These are phyloP conservation scores for Cardiocondyla obscurior DNA, from an alignment of 1,140 invertebrate genomes.

Conservation along the genomic window DNA sequence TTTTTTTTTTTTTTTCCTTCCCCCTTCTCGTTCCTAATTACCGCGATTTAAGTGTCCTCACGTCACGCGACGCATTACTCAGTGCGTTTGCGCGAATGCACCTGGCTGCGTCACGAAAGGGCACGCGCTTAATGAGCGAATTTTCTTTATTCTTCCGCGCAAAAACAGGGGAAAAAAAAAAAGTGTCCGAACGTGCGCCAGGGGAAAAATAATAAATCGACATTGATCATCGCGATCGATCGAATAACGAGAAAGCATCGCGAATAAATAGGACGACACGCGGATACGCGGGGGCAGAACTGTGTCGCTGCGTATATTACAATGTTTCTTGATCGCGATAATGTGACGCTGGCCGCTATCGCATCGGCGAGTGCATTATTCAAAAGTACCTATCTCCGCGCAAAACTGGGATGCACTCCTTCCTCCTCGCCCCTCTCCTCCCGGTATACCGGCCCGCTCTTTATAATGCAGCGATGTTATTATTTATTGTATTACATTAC, in stretches of 20 bases:
- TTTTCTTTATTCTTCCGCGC: not conserved
- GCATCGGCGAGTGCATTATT: slow-evolving; percentile 57
- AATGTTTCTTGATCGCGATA: slow-evolving; percentile 49
- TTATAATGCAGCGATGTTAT: slow-evolving; percentile 61
- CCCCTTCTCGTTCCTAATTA: slow-evolving; percentile 59
- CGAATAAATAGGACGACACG: not conserved
- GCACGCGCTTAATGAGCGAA: not conserved
- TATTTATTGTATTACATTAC: slow-evolving; percentile 67
- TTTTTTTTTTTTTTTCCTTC: not conserved
- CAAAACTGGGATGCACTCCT: slow-evolving; percentile 47
- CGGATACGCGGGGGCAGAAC: not conserved
- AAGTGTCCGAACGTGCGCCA: not conserved
- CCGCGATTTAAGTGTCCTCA: slow-evolving; percentile 61
- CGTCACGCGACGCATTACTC: slow-evolving; percentile 58
- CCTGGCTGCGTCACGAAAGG: not conserved
- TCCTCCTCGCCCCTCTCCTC: not conserved
- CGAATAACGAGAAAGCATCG: not conserved
- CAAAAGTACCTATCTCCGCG: slow-evolving; percentile 46
- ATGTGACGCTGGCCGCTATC: slow-evolving; percentile 34
- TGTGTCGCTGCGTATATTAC: slow-evolving; percentile 8
- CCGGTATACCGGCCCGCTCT: slow-evolving; percentile 43
- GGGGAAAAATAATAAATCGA: not conserved
- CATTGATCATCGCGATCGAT: not conserved
- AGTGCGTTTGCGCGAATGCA: slow-evolving; percentile 27
- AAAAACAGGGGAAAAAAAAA: not conserved